Evolutionary conservation across 2,797 vertebrate species (phyloP).

Genomic region (Hippocampus kuda): DNA sequence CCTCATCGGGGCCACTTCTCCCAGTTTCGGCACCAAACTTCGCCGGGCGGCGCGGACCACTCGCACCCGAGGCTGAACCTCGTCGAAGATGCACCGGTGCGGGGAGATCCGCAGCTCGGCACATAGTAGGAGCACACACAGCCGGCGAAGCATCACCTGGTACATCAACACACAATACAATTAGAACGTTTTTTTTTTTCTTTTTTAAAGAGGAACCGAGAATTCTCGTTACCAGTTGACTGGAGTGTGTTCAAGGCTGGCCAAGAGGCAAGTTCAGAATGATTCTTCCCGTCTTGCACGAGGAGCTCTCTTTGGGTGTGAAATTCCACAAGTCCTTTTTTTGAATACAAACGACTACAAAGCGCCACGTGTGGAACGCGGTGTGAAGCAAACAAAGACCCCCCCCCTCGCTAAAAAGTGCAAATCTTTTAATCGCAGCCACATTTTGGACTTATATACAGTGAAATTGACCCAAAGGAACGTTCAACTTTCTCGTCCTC

Average conservation of each 20-base stretch:
- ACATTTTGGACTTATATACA: slow-evolving; percentile 68
- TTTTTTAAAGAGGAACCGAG: background rate
- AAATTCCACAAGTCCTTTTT: slow-evolving; percentile 6
- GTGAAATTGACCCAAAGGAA: slow-evolving; percentile 62
- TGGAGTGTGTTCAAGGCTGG: background rate
- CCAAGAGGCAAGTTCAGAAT: background rate
- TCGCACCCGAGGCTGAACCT: slow-evolving; percentile 51
- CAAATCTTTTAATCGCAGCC: slow-evolving; percentile 74
- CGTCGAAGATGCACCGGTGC: slow-evolving; percentile 63
- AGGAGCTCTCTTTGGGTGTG: background rate
- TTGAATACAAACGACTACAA: slow-evolving; percentile 52
- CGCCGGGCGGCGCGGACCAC: slow-evolving; percentile 31
- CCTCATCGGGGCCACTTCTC: slow-evolving; percentile 49
- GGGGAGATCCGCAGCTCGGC: slow-evolving; percentile 26
- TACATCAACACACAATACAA: background rate
- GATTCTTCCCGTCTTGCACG: background rate
- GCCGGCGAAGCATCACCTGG: slow-evolving; percentile 20
- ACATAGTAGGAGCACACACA: slow-evolving; percentile 28
- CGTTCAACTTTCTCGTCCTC: slow-evolving; percentile 35
- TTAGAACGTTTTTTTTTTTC: background rate
- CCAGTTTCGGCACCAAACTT: slow-evolving; percentile 3
- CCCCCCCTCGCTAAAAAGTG: slow-evolving; percentile 60
- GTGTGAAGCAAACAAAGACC: slow-evolving; percentile 12
- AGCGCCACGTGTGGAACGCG: background rate
- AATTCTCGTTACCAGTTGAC: no score